A percentile compares a stretch with the other conserved stretches of the same genome.
Evolutionary conservation across 92 coral and sea anemone genomes (phyloP).

Genomic region (Siderastrea radians): DNA sequence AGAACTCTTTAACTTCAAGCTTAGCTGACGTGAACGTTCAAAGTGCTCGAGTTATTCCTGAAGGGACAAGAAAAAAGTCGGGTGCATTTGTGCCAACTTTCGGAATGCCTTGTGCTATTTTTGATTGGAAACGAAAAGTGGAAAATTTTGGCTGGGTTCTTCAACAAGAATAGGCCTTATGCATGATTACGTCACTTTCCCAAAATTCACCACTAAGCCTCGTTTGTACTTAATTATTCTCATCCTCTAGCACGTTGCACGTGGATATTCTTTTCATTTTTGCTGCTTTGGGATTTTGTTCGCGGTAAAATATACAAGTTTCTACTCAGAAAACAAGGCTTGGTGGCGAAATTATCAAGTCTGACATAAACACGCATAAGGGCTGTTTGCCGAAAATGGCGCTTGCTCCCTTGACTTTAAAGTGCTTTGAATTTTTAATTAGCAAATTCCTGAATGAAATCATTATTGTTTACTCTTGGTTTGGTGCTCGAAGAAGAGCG

Average conservation of each 20-base stretch:
- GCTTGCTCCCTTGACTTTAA: constrained; percentile 20
- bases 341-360: no score
- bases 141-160: neutral
- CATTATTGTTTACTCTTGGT: neutral
- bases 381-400: neutral
- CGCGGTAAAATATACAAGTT: no score
- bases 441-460: neutral
- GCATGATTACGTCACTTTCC: no score
- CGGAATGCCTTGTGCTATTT: neutral
- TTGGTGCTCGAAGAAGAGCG: constrained; percentile 21
- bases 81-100: no score
- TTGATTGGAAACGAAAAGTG: neutral
- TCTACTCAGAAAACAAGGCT: no score
- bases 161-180: neutral
- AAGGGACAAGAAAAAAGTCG: no score
- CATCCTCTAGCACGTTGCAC: no score
- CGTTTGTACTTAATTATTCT: no score
- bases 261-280: no score
- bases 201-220: no score
- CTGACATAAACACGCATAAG: no score
- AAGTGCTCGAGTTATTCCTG: neutral
- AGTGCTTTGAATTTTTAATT: neutral
- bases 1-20: neutral
- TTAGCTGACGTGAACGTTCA: neutral
- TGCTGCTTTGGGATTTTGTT: no score